Evolutionary conservation across 1,140 invertebrate genomes (phyloP), one percentile per base, ranked within the genome.

Genomic region (Ericerus pela): DNA sequence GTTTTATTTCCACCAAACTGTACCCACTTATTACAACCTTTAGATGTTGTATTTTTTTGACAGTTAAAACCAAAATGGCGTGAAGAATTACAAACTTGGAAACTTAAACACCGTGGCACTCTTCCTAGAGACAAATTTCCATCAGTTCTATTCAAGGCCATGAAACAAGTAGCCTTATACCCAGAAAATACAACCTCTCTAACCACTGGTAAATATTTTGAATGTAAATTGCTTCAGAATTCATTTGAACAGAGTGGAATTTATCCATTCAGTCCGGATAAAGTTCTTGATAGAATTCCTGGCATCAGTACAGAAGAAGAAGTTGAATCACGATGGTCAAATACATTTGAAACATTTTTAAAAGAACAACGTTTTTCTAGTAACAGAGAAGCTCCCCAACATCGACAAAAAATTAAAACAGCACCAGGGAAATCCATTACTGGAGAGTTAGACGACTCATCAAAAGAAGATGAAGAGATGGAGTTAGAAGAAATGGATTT

Each of bases 11-110:
- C 68, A 26, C 57, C 65, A 8, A 72, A 71, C 61, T 60, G 67
- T 2, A 72, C 69, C 1, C 70, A 72, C 54, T 64, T 72, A n/a
- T 54, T 70, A 2, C 69, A 72, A 58, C 70, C 70, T 1, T 53
- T 64, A n/a, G 70, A 70, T 61, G 66, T 71, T 10, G 55, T 62
- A 0, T 62, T 67, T 37, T 70, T 72, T 60, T 51, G 59, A 0
- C 64, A 67, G 18, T 37, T 68, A 2, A 71, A 71, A 60, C 51
- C 43, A 30, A 55, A 52, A 16, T 71, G 69, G 68, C 63, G 60
- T 53, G 62, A 68, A 36, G 29, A 43, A 1, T 62, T 66, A 16
- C n/a, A 57, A 36, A 11, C 56, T 11, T 61, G 62, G 29, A 58
- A 55, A 57, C 22, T 57, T 12, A 60, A 65, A 54, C 33, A 54